phyloP scores from a whole-genome alignment of 1,140 invertebrate genomes.

The Bombus balteatus region DNA sequence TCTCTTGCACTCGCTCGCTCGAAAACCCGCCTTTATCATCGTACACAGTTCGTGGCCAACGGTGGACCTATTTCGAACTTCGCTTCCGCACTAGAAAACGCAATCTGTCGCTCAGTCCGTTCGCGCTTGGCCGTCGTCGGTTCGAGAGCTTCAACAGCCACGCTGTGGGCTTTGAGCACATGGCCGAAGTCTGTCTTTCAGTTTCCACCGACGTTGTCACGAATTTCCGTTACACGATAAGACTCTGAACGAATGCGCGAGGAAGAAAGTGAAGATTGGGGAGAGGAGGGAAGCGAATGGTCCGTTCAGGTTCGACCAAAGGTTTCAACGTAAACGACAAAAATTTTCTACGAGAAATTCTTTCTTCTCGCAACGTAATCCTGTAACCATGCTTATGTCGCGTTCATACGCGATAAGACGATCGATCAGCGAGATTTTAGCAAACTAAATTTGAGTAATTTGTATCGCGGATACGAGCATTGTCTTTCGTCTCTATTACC shows the following conservation, averaged over 20 bases:
- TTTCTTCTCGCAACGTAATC: too few relatives aligned
- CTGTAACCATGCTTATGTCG: too few relatives aligned
- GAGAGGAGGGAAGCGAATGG: too few relatives aligned
- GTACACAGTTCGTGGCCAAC: conserved; percentile 29
- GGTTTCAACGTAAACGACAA: too few relatives aligned
- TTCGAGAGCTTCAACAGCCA: neutral
- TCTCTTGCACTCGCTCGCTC: conserved; percentile 21
- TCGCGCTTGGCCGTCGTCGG: neutral
- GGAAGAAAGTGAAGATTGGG: too few relatives aligned
- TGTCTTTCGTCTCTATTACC: neutral
- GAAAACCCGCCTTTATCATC: conserved; percentile 48
- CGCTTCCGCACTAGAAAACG: conserved; percentile 38
- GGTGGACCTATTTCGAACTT: conserved; percentile 52
- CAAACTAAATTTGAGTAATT: too few relatives aligned
- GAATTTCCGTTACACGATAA: neutral
- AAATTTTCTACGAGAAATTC: too few relatives aligned
- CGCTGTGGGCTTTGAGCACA: neutral
- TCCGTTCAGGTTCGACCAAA: too few relatives aligned
- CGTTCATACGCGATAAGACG: too few relatives aligned
- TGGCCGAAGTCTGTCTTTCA: neutral
- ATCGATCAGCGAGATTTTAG: too few relatives aligned
- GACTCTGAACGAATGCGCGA: neutral
- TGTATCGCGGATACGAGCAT: too few relatives aligned
- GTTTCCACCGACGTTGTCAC: neutral
- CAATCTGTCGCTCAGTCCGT: conserved; percentile 42